Base-by-base conservation (phyloP, 1,140 invertebrate species). In the Pseudomyrmex flavicornis region DNA sequence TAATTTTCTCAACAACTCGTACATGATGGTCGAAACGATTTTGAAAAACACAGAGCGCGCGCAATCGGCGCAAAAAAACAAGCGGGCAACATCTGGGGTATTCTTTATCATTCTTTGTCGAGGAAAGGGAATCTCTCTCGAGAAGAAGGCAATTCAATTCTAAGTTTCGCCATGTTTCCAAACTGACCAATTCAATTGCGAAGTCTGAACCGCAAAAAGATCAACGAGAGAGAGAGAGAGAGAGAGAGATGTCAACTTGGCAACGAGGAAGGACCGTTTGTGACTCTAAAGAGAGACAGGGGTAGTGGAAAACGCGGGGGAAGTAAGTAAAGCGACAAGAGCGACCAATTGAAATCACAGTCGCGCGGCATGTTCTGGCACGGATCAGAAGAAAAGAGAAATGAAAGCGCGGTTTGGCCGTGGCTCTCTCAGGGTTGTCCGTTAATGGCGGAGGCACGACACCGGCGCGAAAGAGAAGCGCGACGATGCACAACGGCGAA, bases 331-430 rank as follows among this genome's bases (percentile, higher is more conserved):
- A 66, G 9, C 35, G 76, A 70, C 54, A 56, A 8, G 20, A 15
- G 26, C 35, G 35, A 54, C 54, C 66, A 80, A 80, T 80, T 72
- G 76, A 80, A 80, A 80, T 80, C 76, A 72, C 76, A 44, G 15
- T 59, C 52, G 44, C 20, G 52, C 20, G 52, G 44, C 12, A 66
- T 54, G 48, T 80, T 80, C 76, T 72, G 76, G 66, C 76, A 50
- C 66, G 52, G 46, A 10, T 80, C 76, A 20, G 76, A 80, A 59
- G 76, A 72, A 80, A 80, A 80, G 76, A 80, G 76, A 69, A 80
- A 80, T 80, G 76, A 46, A 59, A 59, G 44, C 54, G 76, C 54
- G 76, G 76, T 80, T 80, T 72, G 76, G 76, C 66, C 44, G 76
- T 58, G 75, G 75, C 75, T 48, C 44, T 68, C 17, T 54, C 59